Evolutionary conservation across 2,888 invertebrate genomes (phyloP), one percentile per base, ranked within the genome.

Genomic region (Agrochola lota): DNA sequence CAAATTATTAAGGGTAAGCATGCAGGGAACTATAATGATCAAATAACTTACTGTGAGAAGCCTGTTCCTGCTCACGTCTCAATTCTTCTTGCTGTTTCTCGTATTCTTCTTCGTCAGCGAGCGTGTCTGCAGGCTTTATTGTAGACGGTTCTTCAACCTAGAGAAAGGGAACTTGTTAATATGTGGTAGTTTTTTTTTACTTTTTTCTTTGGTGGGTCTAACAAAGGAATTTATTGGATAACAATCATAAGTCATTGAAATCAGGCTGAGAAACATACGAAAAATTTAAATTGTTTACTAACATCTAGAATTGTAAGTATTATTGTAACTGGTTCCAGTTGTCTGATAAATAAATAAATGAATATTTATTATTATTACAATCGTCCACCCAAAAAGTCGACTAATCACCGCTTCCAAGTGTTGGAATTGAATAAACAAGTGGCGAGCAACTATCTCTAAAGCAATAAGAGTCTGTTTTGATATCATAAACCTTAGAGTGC

Each of bases 51-150:
- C 96, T 92, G 87, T 96, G 95, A 20, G 95, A 94, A 17, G 92
- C 90, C 71, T 95, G 90, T 60, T 93, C 95, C 77, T 94, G 92
- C 83, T 96, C 93, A 52, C 91, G 91, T 7, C 94, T 92, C 43
- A 95, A 84, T 76, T 95, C 93, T 78, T 96, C 95, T 81, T 96
- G 96, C 9, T 92, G 92, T 78, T 92, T 94, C 74, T 96, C 96
- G 74, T 96, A 96, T 85, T 95, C 96, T 74, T 96, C 96, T 80
- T 96, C 96, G 23, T 96, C 96, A 3, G 93, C 95, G 52, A 96
- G 84, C 0, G 95, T 94, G 83, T 96, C 94, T 49, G 93, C 91
- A 0, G 95, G 95, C 67, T 92, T 93, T 59, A 94, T 93, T 0
- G 93, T 91, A 0, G 94, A 92, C 0, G 90, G 80, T 64, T 94